These are phyloP conservation scores for Drosophila chauvacae DNA, from an alignment of 1,140 invertebrate species.

Conservation along the genomic window DNA sequence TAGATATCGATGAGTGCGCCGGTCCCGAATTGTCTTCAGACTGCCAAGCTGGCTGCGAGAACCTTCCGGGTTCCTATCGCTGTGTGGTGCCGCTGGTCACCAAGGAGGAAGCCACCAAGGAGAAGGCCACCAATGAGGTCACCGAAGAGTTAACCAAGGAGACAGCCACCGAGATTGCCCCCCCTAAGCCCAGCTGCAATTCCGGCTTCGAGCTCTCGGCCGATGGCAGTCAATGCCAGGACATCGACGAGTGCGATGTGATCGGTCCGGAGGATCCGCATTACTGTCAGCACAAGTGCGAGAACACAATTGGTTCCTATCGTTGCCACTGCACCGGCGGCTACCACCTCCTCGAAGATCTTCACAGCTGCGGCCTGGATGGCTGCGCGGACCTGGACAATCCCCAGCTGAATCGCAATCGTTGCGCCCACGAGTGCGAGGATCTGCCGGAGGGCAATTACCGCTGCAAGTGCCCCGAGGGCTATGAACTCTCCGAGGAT, in stretches of 20 bases:
- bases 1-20: slow-evolving; percentile 90
- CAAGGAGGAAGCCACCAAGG: slow-evolving; percentile 15
- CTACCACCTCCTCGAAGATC: slow-evolving; percentile 75
- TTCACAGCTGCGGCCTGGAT: slow-evolving; percentile 74
- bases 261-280: slow-evolving; percentile 70
- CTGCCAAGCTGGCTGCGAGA: slow-evolving; percentile 88
- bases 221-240: slow-evolving; percentile 85
- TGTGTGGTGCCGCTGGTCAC: slow-evolving; percentile 84
- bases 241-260: slow-evolving; percentile 89
- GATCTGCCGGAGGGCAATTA: slow-evolving; percentile 85
- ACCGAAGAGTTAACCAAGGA: slow-evolving; percentile 7
- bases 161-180: background rate
- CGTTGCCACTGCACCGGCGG: slow-evolving; percentile 86
- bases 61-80: slow-evolving; percentile 89
- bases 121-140: background rate
- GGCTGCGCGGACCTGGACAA: slow-evolving; percentile 75
- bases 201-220: slow-evolving; percentile 85
- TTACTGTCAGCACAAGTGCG: slow-evolving; percentile 88
- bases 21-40: slow-evolving; percentile 85
- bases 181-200: slow-evolving; percentile 86
- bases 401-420: slow-evolving; percentile 82
- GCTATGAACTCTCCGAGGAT: slow-evolving; percentile 85
- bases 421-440: slow-evolving; percentile 86
- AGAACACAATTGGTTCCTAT: slow-evolving; percentile 88
- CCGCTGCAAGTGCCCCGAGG: slow-evolving; percentile 84